Evolutionary conservation across 1,140 invertebrate species (phyloP), one percentile per base, ranked within the genome.

Genomic region (Macrosteles quadrilineatus): DNA sequence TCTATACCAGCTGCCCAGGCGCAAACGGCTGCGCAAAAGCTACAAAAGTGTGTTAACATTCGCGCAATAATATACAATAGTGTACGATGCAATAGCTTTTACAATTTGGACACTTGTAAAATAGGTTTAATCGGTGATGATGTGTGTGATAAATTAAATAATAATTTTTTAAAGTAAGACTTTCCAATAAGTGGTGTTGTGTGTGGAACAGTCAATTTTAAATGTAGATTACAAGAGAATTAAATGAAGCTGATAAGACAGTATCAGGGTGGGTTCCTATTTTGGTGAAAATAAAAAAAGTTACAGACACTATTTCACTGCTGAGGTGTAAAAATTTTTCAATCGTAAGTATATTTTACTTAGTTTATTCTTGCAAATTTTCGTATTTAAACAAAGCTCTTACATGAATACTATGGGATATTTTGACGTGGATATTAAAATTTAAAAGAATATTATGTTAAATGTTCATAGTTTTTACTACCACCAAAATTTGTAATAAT

Each of bases 11-110:
- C 59, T 59, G 43, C 57, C 50, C 36, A 36, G 59, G 59, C 69
- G 68, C 68, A 50, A 40, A 27, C 30, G n/a, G 69, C 29, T 70
- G 69, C 69, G 69, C 69, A 66, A 23, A 55, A 70, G 9, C 21
- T 21, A 63, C 23, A 21, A 23, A 65, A 30, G 19, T 65, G 30
- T 43, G 59, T 55, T 40, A 64, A 47, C 63, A 19, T 70, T 53
- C 32, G 69, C 69, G 69, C 69, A 70, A 70, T 70, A 64, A 70
- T 64, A 70, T 47, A 70, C 69, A 69, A 59, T 69, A 66, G 45
- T 19, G 36, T 19, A 70, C 62, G 31, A 64, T 50, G 43, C 59
- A 21, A 53, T 30, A 64, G 43, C 59, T 63, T 50, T 50, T 50
- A 50, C 47, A 50, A 11, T 50, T 50, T 50, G 47, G 47, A 50